Evolutionary conservation across 2,113 vertebrate species (phyloP).

Genomic region (Hyaena hyaena): DNA sequence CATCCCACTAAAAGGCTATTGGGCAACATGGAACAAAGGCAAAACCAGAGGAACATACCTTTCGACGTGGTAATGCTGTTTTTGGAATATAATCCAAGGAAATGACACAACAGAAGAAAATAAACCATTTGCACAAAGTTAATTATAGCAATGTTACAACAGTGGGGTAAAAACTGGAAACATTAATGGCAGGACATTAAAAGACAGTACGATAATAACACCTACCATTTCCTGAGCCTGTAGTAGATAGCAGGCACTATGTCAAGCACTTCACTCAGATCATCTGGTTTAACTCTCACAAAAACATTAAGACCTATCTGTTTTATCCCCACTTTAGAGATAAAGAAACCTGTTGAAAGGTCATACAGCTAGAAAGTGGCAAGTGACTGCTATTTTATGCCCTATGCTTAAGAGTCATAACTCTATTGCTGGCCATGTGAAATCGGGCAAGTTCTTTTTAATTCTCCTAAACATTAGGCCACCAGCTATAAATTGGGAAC

Average conservation of each 20-base stretch:
- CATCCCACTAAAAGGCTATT: neutral
- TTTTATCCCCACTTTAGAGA: neutral
- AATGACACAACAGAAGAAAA: slow-evolving; percentile 59
- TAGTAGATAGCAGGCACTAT: neutral
- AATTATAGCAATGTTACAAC: slow-evolving; percentile 47
- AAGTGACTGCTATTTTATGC: neutral
- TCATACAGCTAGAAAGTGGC: neutral
- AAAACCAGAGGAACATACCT: neutral
- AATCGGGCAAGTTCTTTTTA: slow-evolving; percentile 5
- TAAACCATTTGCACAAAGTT: slow-evolving; percentile 20
- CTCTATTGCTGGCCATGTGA: neutral
- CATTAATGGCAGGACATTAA: slow-evolving; percentile 30
- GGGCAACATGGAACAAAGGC: neutral
- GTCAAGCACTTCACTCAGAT: neutral
- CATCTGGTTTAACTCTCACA: neutral
- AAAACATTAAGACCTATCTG: neutral
- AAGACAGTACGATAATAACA: neutral
- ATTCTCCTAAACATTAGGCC: neutral
- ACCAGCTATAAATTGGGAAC: slow-evolving; percentile 3
- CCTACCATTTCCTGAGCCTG: neutral
- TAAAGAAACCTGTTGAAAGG: neutral
- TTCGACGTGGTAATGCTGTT: slow-evolving; percentile 13
- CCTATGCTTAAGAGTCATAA: neutral
- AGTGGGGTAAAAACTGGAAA: slow-evolving; percentile 45
- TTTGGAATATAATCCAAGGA: slow-evolving; percentile 44